Base-by-base conservation (phyloP, 2,888 invertebrate genomes). In the Cryptus armator region DNA sequence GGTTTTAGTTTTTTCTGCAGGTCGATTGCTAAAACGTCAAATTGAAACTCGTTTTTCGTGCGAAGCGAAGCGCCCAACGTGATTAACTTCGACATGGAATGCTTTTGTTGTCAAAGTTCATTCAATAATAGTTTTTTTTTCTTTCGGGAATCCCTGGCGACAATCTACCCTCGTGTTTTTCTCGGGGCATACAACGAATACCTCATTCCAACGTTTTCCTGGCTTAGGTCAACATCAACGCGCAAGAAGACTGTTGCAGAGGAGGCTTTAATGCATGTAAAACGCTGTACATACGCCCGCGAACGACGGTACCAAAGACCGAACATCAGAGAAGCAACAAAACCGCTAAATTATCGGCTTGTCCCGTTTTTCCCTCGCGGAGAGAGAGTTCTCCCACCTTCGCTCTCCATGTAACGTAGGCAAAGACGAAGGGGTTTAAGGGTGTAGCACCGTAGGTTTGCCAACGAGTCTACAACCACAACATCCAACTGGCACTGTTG, bases 331-430 rank as follows among this genome's bases (percentile, higher is more conserved):
- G 86, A 87, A 90, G 88, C 89, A 91, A 91, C 90, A 91, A 91
- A 91, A 91, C 90, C 87, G 87, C 89, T 89, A 91, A 91, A 91
- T 91, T 91, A 91, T 91, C 90, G 90, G 91, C 90, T 90, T 91
- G 91, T 91, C 88, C 88, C 81, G 91, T 87, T 89, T 75, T 72
- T 67, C 75, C 62, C 9, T 37, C 48, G 51, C 64, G 32, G 19
- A 12, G 5, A 32, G 62, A 32, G 32, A 62, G 32, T 48, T 68
- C n/a, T 68, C n/a, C 19, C 19, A 44, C 16, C 24, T 74, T 51
- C 68, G 32, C 77, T 46, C 56, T 71, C 56, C 19, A 56, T 76
- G 70, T 64, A 76, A 71, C 71, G 37, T 72, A 64, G 74, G 48
- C 66, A 71, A 43, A 37, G 74, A 16, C 24, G 24, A 48, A 59